Conservation (phyloP, 2,797 vertebrate genomes). For the Notoglanidium macrostoma region DNA sequence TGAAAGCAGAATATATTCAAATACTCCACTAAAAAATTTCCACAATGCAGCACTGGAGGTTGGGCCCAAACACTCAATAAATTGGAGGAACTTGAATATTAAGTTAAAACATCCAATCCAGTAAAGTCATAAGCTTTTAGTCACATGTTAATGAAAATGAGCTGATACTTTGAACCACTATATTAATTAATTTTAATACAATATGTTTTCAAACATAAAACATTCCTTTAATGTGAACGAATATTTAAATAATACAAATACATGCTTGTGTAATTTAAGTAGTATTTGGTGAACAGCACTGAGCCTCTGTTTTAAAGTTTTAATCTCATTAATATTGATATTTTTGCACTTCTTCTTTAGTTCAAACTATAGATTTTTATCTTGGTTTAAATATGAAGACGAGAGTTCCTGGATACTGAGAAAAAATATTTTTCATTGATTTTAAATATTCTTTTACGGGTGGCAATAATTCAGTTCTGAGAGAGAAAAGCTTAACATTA, state of each 20-base stretch:
- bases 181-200: neutral
- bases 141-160: no score
- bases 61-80: neutral
- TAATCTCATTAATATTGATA: no score
- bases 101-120: neutral
- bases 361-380: neutral
- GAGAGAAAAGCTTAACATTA: neutral
- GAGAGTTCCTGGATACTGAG: no score
- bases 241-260: no score
- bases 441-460: neutral
- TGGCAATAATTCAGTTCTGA: neutral
- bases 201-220: neutral
- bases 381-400: neutral
- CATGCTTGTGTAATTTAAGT: no score
- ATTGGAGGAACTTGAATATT: neutral
- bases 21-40: neutral
- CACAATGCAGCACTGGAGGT: neutral
- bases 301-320: no score
- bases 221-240: neutral
- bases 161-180: neutral
- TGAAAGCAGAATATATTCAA: neutral
- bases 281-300: no score
- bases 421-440: neutral
- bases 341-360: no score
- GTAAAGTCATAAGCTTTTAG: neutral